Conservation (phyloP, 1,140 invertebrate genomes). For the Megathymus violae region DNA sequence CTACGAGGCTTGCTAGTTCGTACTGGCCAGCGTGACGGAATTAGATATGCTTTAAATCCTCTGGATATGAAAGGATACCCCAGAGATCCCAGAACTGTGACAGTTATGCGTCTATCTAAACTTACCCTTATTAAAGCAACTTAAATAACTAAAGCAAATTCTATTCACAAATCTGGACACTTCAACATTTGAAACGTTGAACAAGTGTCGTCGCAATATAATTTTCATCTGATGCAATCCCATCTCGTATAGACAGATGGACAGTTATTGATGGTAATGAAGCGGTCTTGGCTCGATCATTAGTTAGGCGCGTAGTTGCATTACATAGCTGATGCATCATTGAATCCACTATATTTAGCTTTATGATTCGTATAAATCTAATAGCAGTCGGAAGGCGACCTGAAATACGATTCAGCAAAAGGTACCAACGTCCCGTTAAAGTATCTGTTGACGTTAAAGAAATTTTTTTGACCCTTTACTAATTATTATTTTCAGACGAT, state of each 20-base stretch:
- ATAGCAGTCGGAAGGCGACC: conserved; percentile 36
- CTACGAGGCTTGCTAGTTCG: too few species aligned
- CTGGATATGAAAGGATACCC: too few species aligned
- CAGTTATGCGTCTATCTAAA: too few species aligned
- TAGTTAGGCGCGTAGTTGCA: conserved; percentile 41
- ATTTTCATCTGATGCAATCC: conserved; percentile 31
- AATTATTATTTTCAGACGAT: not conserved
- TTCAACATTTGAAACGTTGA: conserved; percentile 4
- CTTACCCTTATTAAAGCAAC: not conserved
- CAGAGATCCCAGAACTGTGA: too few species aligned
- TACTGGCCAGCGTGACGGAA: too few species aligned
- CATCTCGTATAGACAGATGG: conserved; percentile 42
- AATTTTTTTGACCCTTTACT: not conserved
- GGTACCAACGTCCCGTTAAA: not conserved
- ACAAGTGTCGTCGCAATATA: conserved; percentile 17
- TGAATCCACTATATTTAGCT: conserved; percentile 54
- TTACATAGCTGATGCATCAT: conserved; percentile 60
- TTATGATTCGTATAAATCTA: conserved; percentile 42
- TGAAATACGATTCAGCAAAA: conserved; percentile 29
- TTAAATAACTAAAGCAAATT: not conserved
- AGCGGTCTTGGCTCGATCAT: conserved; percentile 34
- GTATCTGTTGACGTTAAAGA: not conserved
- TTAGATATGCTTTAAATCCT: too few species aligned
- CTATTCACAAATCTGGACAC: conserved; percentile 1
- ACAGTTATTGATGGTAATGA: conserved; percentile 56